A percentile compares a stretch with the other conserved stretches of the same genome.
Evolutionary conservation across 2,113 vertebrate species (phyloP).

Genomic region (Podarcis cretensis): DNA sequence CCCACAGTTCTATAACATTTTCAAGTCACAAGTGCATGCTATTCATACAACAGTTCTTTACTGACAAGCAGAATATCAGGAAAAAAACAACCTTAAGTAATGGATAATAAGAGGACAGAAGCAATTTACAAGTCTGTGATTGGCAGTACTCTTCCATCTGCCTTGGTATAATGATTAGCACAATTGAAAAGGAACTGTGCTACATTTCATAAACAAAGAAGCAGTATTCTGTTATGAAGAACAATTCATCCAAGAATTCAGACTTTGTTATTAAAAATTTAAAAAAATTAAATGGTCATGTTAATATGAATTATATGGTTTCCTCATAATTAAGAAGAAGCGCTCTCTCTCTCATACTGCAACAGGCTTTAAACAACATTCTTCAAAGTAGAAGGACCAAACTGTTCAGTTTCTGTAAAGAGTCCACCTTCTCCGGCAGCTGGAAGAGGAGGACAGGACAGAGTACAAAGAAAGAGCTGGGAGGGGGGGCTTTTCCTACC

Average conservation of each 20-base stretch:
- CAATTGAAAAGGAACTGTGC: constrained; percentile 3
- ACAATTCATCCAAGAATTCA: not conserved
- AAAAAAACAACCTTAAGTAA: not conserved
- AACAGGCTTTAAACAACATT: constrained; percentile 9
- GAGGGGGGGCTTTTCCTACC: no score
- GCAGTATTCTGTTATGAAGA: constrained; percentile 45
- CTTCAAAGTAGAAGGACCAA: not conserved
- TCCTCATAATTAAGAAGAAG: not conserved
- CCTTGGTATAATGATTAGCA: not conserved
- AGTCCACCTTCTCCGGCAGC: not conserved
- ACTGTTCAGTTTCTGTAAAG: not conserved
- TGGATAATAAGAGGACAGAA: not conserved
- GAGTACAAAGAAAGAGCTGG: no score
- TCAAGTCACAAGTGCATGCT: not conserved
- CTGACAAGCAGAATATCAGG: not conserved
- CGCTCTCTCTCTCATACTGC: not conserved
- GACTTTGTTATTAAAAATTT: not conserved
- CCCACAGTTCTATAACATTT: not conserved
- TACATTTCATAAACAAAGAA: constrained; percentile 24
- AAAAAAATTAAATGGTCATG: not conserved
- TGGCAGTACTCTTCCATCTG: not conserved
- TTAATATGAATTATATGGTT: not conserved
- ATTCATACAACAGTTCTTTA: not conserved
- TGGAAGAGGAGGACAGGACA: not conserved
- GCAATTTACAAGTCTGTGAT: constrained; percentile 1